Evolutionary conservation across 2,113 vertebrate species (phyloP).

Genomic region (Hydrolagus affinis): DNA sequence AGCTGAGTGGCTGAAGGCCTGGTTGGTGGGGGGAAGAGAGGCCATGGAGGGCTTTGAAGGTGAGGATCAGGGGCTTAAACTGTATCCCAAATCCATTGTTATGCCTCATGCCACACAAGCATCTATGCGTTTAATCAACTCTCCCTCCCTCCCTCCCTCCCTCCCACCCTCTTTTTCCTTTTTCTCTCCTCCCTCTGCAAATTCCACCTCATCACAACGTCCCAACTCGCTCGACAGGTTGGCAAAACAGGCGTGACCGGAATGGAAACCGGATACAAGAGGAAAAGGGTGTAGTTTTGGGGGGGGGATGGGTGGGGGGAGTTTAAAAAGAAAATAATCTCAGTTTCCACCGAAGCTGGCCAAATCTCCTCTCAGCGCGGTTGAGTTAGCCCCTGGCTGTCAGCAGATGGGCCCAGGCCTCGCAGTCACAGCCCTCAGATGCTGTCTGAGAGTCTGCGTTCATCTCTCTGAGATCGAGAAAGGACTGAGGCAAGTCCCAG

Average conservation of each 20-base stretch:
- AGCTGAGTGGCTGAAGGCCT: no score
- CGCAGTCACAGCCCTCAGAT: not conserved
- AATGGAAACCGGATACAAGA: not conserved
- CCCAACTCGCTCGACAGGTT: not conserved
- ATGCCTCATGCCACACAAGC: not conserved
- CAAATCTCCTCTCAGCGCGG: not conserved
- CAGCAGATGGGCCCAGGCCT: not conserved
- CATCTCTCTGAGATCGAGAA: not conserved
- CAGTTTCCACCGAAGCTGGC: no score
- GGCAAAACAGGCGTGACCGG: not conserved
- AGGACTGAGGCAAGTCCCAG: not conserved
- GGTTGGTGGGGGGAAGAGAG: no score
- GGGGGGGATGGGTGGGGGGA: no score
- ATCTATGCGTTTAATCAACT: not conserved
- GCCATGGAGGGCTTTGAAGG: no score
- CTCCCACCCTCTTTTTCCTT: no score
- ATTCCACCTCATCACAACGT: not conserved
- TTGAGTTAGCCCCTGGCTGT: not conserved
- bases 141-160: no score
- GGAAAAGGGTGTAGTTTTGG: not conserved
- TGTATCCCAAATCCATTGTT: not conserved
- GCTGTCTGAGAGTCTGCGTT: not conserved
- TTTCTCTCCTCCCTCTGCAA: no score
- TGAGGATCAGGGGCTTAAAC: not conserved
- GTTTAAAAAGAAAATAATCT: not conserved